A percentile compares a stretch with the other conserved stretches of the same genome.
These are phyloP conservation scores for Oostethus manadensis DNA, from an alignment of 2,113 vertebrate species.

Conservation along the genomic window DNA sequence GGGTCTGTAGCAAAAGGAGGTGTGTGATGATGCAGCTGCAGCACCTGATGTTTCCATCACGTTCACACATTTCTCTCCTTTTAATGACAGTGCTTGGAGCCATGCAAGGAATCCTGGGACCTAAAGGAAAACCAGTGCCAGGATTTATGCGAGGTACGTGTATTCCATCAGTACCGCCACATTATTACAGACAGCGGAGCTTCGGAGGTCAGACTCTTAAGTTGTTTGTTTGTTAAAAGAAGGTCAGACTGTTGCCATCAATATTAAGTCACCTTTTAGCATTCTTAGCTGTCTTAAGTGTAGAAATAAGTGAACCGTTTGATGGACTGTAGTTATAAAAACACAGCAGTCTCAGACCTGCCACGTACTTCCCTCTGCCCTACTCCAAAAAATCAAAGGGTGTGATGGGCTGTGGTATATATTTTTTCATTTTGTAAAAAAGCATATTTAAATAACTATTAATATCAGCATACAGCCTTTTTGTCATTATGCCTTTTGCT, in stretches of 20 bases:
- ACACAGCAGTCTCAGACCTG: too few relatives aligned
- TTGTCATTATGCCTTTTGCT: too few relatives aligned
- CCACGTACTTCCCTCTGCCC: conserved; percentile 12
- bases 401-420: conserved; percentile 34
- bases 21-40: conserved; percentile 6
- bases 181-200: too few relatives aligned
- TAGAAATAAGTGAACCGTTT: neutral
- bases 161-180: too few relatives aligned
- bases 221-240: too few relatives aligned
- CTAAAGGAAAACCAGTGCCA: conserved; percentile 87
- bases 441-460: too few relatives aligned
- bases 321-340: too few relatives aligned
- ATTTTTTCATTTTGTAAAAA: conserved; percentile 1
- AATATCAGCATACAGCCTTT: too few relatives aligned
- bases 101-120: conserved; percentile 93
- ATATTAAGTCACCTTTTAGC: too few relatives aligned
- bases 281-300: too few relatives aligned
- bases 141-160: conserved; percentile 89
- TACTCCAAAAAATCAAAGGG: conserved; percentile 15
- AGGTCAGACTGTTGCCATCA: too few relatives aligned
- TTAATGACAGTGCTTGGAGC: conserved; percentile 87
- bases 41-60: conserved; percentile 52
- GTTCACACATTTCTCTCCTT: conserved; percentile 62
- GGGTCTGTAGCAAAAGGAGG: conserved; percentile 33
- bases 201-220: too few relatives aligned